Base-by-base conservation (phyloP, 92 coral and sea anemone species). In the Epizoanthus scotinus region DNA sequence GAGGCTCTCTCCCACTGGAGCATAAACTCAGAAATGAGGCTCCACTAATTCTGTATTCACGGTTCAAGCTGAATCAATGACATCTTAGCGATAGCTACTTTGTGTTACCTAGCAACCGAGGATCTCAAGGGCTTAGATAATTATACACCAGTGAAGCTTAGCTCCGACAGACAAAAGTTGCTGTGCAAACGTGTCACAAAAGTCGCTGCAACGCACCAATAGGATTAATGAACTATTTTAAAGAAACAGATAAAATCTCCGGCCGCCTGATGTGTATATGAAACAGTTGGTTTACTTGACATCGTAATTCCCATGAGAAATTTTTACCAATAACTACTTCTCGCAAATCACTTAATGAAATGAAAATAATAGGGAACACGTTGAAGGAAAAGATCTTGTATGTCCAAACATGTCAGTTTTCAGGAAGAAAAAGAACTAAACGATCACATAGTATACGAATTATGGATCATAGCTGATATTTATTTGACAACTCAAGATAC, bases 101-200 rank as follows among this genome's bases (percentile, higher is more conserved):
- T 31, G 15, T 20, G 81, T 75, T 75, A 57, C 81, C 38, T 75
- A 75, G 81, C 81, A 36, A 75, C 81, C 57, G 21, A 34, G 68
- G 50, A 20, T 75, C 81, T 58, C 55, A 75, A 59, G 55, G 81
- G 55, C 55, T 42, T n/a, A 17, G 67, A 75, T 75, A 75, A 75
- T 75, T 58, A 59, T 10, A 60, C 36, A 58, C 81, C 81, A 82
- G 70, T 83, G 82, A 72, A 57, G 44, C 12, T 38, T 81, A 24
- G 40, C 59, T 77, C 40, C 22, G 5, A 50, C 42, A 54, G 56
- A 88, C 88, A 88, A 88, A 88, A 72, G 91, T 88, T 84, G 83
- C 91, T 78, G 84, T 77, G 91, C 83, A 77, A 88, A 88, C 75
- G 88, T 88, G 91, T 84, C 81, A 75, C 68, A n/a, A 59, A 75